phyloP scores from a whole-genome alignment of 2,888 invertebrate genomes.

The Dynastes grantii region DNA sequence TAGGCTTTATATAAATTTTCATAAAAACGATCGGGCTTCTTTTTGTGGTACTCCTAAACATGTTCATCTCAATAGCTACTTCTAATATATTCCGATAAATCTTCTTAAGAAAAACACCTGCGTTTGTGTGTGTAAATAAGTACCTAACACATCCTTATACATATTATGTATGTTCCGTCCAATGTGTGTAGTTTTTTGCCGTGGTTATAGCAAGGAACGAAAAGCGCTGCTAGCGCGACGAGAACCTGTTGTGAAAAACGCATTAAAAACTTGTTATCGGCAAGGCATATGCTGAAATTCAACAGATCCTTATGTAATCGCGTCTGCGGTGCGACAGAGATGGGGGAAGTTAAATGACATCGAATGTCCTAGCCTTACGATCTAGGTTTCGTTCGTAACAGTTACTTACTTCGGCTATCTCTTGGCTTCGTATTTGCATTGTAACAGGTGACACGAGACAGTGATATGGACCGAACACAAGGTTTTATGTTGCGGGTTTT shows the following conservation, averaged over 20 bases:
- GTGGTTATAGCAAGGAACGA: constrained; percentile 3
- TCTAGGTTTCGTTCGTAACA: constrained; percentile 48
- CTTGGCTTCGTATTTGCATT: constrained; percentile 24
- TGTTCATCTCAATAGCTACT: too few species aligned
- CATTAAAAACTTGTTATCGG: constrained; percentile 51
- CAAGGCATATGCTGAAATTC: constrained; percentile 50
- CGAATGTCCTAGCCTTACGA: constrained; percentile 47
- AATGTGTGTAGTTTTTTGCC: not conserved
- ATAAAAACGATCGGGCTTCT: too few species aligned
- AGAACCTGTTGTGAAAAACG: constrained; percentile 51
- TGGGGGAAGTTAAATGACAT: constrained; percentile 49
- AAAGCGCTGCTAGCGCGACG: constrained; percentile 21
- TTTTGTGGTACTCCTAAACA: too few species aligned
- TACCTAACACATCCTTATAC: too few species aligned
- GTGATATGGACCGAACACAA: not conserved
- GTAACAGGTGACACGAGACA: constrained; percentile 38
- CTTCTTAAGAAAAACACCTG: too few species aligned
- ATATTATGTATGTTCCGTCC: not conserved
- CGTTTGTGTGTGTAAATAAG: too few species aligned
- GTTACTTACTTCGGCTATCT: constrained; percentile 48
- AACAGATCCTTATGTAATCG: constrained; percentile 51
- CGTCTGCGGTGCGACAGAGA: constrained; percentile 41
- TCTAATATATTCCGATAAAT: too few species aligned
- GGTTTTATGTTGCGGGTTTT: not conserved
- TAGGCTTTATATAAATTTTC: too few species aligned